Base-by-base conservation (phyloP, 2,888 invertebrate species). In the Drosophila neutralis region DNA sequence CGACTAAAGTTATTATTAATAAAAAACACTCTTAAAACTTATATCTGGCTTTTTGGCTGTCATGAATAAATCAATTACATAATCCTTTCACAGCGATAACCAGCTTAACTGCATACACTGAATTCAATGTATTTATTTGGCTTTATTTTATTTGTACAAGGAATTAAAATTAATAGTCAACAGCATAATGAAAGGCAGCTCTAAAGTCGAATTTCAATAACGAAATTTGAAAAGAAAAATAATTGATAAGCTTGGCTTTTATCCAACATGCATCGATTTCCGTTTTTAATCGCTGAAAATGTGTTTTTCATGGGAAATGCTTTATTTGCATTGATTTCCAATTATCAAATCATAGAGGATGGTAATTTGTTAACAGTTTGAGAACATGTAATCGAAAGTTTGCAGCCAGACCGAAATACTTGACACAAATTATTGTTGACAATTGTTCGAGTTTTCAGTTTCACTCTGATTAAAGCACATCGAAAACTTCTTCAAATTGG, bases 371-470 rank as follows among this genome's bases (percentile, higher is more conserved):
- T 29, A 48, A 42, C 60, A 73, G 48, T 69, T 66, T 56, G 35
- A 2, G 35, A 40, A 51, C 63, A 48, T 75, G 48, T n/a, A 76
- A 71, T 69, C 52, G 53, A 69, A 78, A 69, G 40, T 52, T 74
- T 53, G 0, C 29, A 24, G 29, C 15, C 29, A 31, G 40, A 4
- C 36, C 13, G 8, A 21, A 53, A 45, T 33, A 35, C 35, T 52
- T 18, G 29, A 52, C 13, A 27, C 27, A 35, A 51, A 29, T 57
- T 53, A 52, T 40, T n/a, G 15, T 11, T 18, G 15, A 29, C 5
- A 45, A 27, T 29, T 60, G 21, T 31, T 29, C 3, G 10, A 21
- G 31, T 15, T 57, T 57, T 21, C 3, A 18, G 15, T 42, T 57
- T 15, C 21, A 18, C 11, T 52, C 49, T 35, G 29, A 54, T 53